Evolutionary conservation across 2,888 invertebrate species (phyloP).

Genomic region (Sarcophaga subvicina): DNA sequence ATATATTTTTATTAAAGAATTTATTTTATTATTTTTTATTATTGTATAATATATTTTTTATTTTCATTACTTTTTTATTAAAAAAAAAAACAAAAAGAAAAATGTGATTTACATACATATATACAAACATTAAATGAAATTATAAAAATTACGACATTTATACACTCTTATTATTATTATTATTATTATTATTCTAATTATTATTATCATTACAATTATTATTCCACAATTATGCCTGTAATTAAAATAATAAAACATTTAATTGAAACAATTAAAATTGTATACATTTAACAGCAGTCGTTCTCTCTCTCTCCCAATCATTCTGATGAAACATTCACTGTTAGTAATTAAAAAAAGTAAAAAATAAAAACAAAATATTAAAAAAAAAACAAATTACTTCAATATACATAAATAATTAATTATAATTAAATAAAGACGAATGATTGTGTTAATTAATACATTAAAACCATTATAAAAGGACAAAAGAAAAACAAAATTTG

Average conservation of each 20-base stretch:
- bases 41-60: slow-evolving; percentile 19
- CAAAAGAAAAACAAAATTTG: background rate
- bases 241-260: slow-evolving; percentile 35
- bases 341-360: slow-evolving; percentile 43
- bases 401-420: background rate
- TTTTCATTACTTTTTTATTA: background rate
- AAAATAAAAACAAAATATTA: background rate
- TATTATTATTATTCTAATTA: slow-evolving; percentile 1
- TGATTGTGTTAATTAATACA: background rate
- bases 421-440: background rate
- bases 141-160: slow-evolving; percentile 7
- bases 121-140: background rate
- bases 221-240: slow-evolving; percentile 7
- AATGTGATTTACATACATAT: slow-evolving; percentile 58
- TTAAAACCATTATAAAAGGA: background rate
- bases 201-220: slow-evolving; percentile 17
- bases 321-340: slow-evolving; percentile 47
- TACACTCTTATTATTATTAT: slow-evolving; percentile 31
- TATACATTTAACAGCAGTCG: slow-evolving; percentile 35
- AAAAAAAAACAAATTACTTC: background rate
- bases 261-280: slow-evolving; percentile 23
- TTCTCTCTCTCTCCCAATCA: slow-evolving; percentile 42
- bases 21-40: background rate
- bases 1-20: slow-evolving; percentile 2
- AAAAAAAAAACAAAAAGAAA: too few relatives aligned